A percentile compares a stretch with the other conserved stretches of the same genome.
phyloP scores from a whole-genome alignment of 2,113 vertebrate species.

The Castor canadensis region DNA sequence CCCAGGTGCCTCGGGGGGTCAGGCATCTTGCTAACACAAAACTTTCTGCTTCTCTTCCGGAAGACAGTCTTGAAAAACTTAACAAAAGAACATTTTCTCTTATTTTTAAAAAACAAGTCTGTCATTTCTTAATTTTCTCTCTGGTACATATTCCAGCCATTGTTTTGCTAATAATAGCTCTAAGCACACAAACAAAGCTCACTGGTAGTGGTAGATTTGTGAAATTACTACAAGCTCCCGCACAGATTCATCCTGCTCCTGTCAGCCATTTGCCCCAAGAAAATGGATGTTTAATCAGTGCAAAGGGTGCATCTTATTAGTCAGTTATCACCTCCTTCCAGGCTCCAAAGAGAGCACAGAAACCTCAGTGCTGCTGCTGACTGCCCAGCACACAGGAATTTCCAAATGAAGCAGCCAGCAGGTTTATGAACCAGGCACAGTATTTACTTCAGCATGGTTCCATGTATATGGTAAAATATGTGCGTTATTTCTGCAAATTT shows the following conservation, averaged over 20 bases:
- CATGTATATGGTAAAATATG: neutral
- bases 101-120: neutral
- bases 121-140: constrained; percentile 58
- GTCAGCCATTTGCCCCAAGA: constrained; percentile 54
- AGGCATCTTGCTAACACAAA: neutral
- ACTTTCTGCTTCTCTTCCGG: neutral
- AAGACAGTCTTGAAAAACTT: neutral
- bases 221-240: constrained; percentile 63
- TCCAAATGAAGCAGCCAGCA: neutral
- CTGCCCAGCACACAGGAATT: neutral
- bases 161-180: constrained; percentile 75
- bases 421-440: neutral
- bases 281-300: constrained; percentile 58
- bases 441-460: neutral
- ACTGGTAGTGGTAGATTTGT: constrained; percentile 52
- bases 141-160: constrained; percentile 64
- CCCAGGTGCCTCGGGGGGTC: neutral
- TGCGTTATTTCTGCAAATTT: constrained; percentile 4
- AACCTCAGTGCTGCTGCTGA: neutral
- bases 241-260: constrained; percentile 51
- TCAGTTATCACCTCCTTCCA: constrained; percentile 34
- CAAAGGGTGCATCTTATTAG: neutral
- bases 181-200: constrained; percentile 64
- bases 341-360: neutral
- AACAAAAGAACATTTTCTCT: constrained; percentile 43